Base-by-base conservation (phyloP, 2,113 vertebrate genomes). In the Pangasianodon gigas region DNA sequence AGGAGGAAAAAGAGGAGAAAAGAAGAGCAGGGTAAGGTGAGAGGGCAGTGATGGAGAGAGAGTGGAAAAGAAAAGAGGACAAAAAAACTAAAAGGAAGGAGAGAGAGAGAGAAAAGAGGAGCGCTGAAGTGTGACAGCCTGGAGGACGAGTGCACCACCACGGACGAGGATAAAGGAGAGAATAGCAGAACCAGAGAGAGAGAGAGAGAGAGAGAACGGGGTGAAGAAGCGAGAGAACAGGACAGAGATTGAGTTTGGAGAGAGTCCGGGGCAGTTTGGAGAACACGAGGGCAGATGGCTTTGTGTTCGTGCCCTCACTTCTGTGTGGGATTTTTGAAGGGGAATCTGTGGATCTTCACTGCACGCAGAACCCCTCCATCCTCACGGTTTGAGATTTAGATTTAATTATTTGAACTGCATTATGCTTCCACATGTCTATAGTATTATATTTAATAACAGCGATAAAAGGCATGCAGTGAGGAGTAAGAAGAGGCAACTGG, bases 371-470 rank as follows among this genome's bases (percentile, higher is more conserved):
- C 93, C 95, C 92, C 91, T 92, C 96, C 94, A 94, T 95, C 95
- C 94, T 95, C 95, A 94, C 95, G 94, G 95, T 96, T 94, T 96
- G 95, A 95, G 96, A 94, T 95, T 95, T 93, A 93, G 92, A 93
- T 95, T 95, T 95, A 37, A 94, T 95, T 96, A 96, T 96, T 95
- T 96, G 95, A 96, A 96, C 95, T 96, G 94, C 95, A 95, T 96
- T 96, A 95, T 93, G 91, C 93, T 95, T 95, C 95, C 95, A 94
- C 96, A 92, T 92, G 95, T 94, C 94, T 95, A 94, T 95, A 96
- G 95, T 94, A 95, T 96, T 96, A 96, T 96, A 96, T 93, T 44
- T 44, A 41, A 74, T 21, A 74, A 41, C 37, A 19, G 37, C 8
- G 69, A 41, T 41, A 8, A 74, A 74, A 37, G 32, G 19, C 5